phyloP scores from a whole-genome alignment of 92 coral and sea anemone species.

The Parazoanthus atlanticus region DNA sequence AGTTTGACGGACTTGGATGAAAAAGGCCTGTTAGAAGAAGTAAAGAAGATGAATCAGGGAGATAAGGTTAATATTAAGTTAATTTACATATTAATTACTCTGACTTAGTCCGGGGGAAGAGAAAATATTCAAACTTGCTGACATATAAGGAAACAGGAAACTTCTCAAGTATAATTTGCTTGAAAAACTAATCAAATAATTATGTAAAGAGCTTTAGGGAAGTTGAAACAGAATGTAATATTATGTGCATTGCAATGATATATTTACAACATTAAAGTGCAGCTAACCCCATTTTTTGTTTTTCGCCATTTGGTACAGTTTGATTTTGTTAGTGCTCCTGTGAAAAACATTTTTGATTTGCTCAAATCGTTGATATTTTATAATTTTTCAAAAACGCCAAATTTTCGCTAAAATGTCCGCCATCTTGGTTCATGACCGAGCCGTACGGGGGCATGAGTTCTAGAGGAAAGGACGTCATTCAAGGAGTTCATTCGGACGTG shows the following conservation, averaged over 20 bases:
- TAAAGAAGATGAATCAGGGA: slow-evolving; percentile 38
- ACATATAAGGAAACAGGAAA: too few relatives aligned
- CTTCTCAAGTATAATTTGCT: not conserved
- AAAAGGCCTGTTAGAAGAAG: slow-evolving; percentile 37
- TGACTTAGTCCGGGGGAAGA: not conserved
- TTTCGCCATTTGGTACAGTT: too few relatives aligned
- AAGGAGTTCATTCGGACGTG: not conserved
- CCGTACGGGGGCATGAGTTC: not conserved
- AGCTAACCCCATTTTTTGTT: too few relatives aligned
- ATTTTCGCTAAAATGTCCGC: not conserved
- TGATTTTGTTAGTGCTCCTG: not conserved
- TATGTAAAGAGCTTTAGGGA: not conserved
- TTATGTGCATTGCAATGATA: not conserved
- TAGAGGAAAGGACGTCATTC: not conserved
- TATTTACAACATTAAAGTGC: not conserved
- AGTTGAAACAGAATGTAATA: not conserved
- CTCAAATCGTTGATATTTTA: not conserved
- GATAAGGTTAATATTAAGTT: slow-evolving; percentile 18
- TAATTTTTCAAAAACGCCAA: not conserved
- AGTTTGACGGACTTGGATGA: slow-evolving; percentile 25
- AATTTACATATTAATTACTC: not conserved
- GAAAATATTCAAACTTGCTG: not conserved
- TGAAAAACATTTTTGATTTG: not conserved
- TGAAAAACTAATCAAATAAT: not conserved
- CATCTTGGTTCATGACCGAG: slow-evolving; percentile 11